These are phyloP conservation scores for Orchesellides sinensis DNA, from an alignment of 2,888 invertebrate species.

Conservation along the genomic window DNA sequence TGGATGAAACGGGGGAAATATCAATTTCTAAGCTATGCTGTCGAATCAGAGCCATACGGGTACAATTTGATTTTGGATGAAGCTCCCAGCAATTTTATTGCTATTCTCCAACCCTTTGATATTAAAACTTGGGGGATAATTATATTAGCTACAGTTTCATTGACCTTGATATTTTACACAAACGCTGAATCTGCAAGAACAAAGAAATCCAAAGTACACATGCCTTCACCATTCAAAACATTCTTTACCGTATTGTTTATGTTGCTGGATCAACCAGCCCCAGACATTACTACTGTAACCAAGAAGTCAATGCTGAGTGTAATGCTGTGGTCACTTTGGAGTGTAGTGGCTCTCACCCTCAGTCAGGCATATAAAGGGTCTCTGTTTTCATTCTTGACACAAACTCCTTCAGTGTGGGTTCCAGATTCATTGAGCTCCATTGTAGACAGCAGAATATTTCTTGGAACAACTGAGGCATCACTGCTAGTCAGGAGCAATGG, in stretches of 20 bases:
- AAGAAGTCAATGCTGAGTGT: background rate
- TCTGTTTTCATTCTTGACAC: conserved; percentile 17
- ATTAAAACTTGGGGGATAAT: background rate
- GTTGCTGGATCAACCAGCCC: background rate
- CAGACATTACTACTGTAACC: background rate
- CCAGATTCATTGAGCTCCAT: background rate
- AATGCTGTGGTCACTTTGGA: conserved; percentile 15
- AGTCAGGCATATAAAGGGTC: conserved; percentile 29
- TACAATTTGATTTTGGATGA: background rate
- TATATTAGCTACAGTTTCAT: background rate
- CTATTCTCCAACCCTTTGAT: conserved; percentile 2
- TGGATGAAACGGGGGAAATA: background rate
- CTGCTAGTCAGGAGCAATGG: background rate
- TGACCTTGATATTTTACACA: background rate
- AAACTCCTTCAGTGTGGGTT: background rate
- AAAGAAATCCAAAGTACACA: background rate
- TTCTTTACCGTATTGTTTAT: background rate
- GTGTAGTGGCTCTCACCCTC: background rate
- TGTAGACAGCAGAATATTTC: background rate
- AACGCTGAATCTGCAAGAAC: background rate
- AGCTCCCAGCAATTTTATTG: background rate
- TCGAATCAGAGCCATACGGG: background rate
- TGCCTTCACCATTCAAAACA: background rate
- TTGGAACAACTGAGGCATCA: background rate
- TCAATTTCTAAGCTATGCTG: background rate